Base-by-base conservation (phyloP, 1,140 invertebrate genomes). In the Manduca sexta region DNA sequence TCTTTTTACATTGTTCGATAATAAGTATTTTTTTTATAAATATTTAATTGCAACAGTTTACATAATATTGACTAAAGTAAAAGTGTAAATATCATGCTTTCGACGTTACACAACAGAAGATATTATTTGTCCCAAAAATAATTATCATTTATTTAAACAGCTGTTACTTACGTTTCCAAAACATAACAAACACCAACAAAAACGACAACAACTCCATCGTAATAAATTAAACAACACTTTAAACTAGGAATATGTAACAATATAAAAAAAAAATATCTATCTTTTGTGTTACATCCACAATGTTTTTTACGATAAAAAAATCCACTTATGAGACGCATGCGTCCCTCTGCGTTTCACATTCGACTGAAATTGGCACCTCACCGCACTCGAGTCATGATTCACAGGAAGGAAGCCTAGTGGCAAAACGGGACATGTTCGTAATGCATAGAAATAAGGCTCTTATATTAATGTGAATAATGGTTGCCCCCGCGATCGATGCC, bases 381-480 rank as follows among this genome's bases (percentile, higher is more conserved):
- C 49, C 49, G 54, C 60, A 47, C 56, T 56, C 53, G 54, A 59
- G 52, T 54, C 58, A 70, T 84, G 76, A 84, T 70, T 84, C 78
- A 84, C 76, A 79, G 81, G 72, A 80, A 77, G 74, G 67, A 68
- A 65, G 60, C 62, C 57, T 59, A 67, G 64, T 66, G 52, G 67
- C 63, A 48, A 74, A 80, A 80, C 77, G 76, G 80, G 64, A 64
- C 71, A 80, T 82, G 67, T 80, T 70, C 66, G 72, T 73, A 73
- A 64, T 64, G 58, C 56, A 53, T 54, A 58, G 52, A 63, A 74
- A 67, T 69, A 50, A 62, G 64, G 51, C 53, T 72, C 62, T 70
- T 56, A 60, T 52, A 49, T 49, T 46, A 30, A 54, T 39, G 42
- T 42, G 47, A 41, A 30, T 56, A 45, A 50, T 49, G 63, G 47